Base-by-base conservation (phyloP, 1,140 invertebrate species). In the Pteromalus puparum region DNA sequence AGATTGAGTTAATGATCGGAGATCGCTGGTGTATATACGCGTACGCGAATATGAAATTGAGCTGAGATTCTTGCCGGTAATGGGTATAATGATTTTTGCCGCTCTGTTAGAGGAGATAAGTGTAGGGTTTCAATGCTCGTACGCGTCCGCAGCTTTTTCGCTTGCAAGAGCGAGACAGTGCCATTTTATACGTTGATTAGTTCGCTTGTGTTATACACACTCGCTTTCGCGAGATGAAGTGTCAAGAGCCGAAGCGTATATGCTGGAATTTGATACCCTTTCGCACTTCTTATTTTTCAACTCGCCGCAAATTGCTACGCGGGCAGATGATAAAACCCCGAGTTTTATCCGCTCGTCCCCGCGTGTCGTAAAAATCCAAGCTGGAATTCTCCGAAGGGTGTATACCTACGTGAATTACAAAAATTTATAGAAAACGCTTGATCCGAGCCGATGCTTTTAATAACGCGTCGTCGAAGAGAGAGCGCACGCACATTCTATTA, bases 61-160 rank as follows among this genome's bases (percentile, higher is more conserved):
- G 21, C 42, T 46, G 80, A 82, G 80, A 34, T 72, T 79, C 77
- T 26, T 26, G 21, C n/a, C 61, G 70, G 21, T 53, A 82, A 81
- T 81, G 65, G 42, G 0, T 24, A 5, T 26, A 30, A 15, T 30
- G 34, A 24, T 72, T 28, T 48, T 72, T 30, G 24, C 42, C 24
- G 15, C 38, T 48, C 24, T 9, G 13, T 9, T 24, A 72, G 24
- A 72, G 28, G 67, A 24, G 46, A 81, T 81, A 81, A 72, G 79
- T 81, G 79, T 72, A 70, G 38, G 67, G 38, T 81, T 81, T 72
- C 79, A 68, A 68, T 28, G 5, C 5, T 26, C 67, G n/a, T 7
- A 61, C 15, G 12, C 28, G 21, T 4, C 12, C 18, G 46, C 6
- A 2, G 26, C 3, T 21, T 7, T 61, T 77, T 3, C 28, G 75